Base-by-base conservation (phyloP, 2,797 vertebrate species). In the Thunnus albacares region DNA sequence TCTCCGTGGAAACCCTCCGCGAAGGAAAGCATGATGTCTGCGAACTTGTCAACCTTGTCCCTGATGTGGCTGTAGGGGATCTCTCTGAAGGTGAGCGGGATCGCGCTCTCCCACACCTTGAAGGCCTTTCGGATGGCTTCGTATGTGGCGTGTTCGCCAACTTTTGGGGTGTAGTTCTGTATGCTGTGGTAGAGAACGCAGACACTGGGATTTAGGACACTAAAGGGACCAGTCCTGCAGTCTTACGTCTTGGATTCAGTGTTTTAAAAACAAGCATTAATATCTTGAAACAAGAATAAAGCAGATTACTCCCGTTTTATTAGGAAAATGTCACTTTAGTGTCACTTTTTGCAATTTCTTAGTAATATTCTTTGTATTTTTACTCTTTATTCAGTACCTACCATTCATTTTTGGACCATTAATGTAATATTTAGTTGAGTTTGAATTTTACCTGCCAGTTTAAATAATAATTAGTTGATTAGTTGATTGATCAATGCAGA, bases 21-120 rank as follows among this genome's bases (percentile, higher is more conserved):
- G 4, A 98, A 99, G 89, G 95, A 96, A 55, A 99, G 94, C 97
- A 98, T 97, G 94, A 99, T 98, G 95, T 99, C 98, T 0, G 97
- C 97, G 28, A 95, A 97, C 74, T 96, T 96, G 51, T 96, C 94
- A 0, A 94, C 93, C 66, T 96, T 96, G 45, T 93, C 96, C 2
- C 89, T 89, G 86, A 98, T 96, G 3, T 95, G 94, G 80, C 92
- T 89, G 85, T 95, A 98, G 51, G 97, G 96, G 22, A 98, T 96
- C 87, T 99, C 97, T 0, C 96, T 94, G 94, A 98, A 98, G 59
- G 90, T 96, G 73, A 98, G 90, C 0, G 97, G 97, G 0, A 96
- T 95, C 43, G 87, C 96, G 0, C 87, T 93, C 80, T 97, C 96
- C 97, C 97, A 98, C 3, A 97, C 96, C 1, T 78, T 86, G 89